Percentiles rank a stretch among this genome's conserved stretches.
Evolutionary conservation across 2,113 vertebrate species (phyloP).

Genomic region (Rhodinocichla rosea): DNA sequence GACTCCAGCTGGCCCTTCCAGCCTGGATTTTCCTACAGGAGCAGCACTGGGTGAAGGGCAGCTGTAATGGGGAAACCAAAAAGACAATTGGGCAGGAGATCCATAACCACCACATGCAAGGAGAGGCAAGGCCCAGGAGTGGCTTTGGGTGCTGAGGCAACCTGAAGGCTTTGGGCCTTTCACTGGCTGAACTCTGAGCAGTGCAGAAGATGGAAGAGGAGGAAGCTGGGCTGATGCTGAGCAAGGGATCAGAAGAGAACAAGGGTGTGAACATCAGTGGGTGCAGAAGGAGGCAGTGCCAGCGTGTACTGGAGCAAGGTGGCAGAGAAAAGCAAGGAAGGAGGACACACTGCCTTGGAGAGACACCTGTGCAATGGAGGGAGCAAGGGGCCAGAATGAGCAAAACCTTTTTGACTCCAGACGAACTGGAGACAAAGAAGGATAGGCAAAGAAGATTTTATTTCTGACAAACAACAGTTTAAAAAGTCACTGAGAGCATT

Average conservation of each 20-base stretch:
- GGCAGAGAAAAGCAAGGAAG: background rate
- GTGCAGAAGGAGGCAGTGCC: background rate
- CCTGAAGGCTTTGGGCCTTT: background rate
- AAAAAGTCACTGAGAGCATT: background rate
- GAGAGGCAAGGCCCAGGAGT: background rate
- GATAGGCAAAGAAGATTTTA: background rate
- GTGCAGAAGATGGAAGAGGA: background rate
- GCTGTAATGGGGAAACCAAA: background rate
- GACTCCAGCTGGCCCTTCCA: background rate
- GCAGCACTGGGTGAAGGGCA: background rate
- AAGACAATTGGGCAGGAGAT: background rate
- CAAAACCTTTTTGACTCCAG: background rate
- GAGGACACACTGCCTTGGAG: background rate
- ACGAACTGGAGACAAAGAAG: background rate
- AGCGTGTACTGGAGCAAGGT: rapidly evolving
- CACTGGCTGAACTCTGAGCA: background rate
- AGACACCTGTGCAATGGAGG: background rate
- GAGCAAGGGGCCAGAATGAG: background rate
- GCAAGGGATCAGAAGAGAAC: background rate
- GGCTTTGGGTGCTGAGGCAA: background rate
- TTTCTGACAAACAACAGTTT: background rate
- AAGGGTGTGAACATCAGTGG: background rate
- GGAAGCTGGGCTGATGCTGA: background rate
- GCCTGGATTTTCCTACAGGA: background rate
- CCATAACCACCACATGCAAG: background rate